phyloP scores from a whole-genome alignment of 1,140 invertebrate genomes.

The Reticulitermes speratus region DNA sequence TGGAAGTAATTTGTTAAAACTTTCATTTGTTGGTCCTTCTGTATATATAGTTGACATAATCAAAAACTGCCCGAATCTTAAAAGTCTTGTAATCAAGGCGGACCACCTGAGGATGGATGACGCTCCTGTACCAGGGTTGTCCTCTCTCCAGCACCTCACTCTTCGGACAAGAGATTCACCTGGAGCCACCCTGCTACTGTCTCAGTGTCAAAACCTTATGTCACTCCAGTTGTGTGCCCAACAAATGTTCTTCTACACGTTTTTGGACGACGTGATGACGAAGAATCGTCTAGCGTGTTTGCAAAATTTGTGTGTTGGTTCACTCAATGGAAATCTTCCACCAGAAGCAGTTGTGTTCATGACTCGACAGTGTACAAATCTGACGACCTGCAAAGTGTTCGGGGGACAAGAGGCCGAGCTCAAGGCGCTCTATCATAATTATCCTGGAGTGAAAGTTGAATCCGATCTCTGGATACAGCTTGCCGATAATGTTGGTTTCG shows the following conservation, averaged over 20 bases:
- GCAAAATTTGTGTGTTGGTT: neutral
- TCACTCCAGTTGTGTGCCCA: neutral
- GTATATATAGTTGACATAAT: neutral
- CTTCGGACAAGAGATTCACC: neutral
- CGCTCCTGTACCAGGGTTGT: neutral
- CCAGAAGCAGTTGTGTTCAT: neutral
- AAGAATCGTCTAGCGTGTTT: neutral
- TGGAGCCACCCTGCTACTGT: neutral
- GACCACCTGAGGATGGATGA: neutral
- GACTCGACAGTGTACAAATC: neutral
- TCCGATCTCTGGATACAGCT: neutral
- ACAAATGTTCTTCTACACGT: neutral
- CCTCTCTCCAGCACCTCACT: neutral
- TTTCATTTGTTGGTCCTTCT: neutral
- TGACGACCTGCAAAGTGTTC: neutral
- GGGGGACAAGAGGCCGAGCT: neutral
- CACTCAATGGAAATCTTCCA: neutral
- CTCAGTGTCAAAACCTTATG: neutral
- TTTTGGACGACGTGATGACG: neutral
- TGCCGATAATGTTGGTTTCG: neutral
- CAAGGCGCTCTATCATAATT: neutral
- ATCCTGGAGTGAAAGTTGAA: neutral
- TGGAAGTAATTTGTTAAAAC: neutral
- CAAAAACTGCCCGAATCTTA: neutral
- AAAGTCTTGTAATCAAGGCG: neutral